phyloP scores from a whole-genome alignment of 2,113 vertebrate species.

The Chrysemys picta region DNA sequence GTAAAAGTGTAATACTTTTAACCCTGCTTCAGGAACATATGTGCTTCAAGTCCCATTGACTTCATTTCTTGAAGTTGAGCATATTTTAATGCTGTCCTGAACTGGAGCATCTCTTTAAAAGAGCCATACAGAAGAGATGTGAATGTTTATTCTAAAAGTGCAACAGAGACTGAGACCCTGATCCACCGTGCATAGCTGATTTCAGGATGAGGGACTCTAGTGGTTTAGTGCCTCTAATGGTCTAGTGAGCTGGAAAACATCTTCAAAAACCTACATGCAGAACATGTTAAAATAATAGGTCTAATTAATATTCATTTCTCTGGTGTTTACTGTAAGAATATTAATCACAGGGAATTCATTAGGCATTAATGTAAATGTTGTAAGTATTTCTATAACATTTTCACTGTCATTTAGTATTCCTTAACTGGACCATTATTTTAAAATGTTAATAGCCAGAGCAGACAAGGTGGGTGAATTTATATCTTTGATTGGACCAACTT shows the following conservation, averaged over 20 bases:
- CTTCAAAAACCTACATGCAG: not conserved
- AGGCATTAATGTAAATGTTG: conserved; percentile 26
- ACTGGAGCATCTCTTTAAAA: not conserved
- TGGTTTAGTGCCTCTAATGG: not conserved
- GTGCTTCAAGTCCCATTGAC: not conserved
- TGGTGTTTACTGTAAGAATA: not conserved
- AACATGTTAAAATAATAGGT: not conserved
- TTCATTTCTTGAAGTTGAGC: fast-evolving
- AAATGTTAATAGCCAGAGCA: conserved; percentile 32
- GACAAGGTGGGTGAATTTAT: not conserved
- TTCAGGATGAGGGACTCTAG: not conserved
- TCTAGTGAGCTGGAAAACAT: not conserved
- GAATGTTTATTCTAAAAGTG: not conserved
- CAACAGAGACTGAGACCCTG: not conserved
- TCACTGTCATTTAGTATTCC: conserved; percentile 37
- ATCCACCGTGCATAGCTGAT: fast-evolving
- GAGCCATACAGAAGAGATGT: not conserved
- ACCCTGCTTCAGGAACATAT: not conserved
- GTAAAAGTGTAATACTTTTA: not conserved
- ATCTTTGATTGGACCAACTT: not conserved
- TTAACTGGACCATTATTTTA: conserved; percentile 35
- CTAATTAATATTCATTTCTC: conserved; percentile 8
- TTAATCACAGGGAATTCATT: conserved; percentile 13
- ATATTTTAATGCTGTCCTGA: not conserved
- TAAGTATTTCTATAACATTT: not conserved